These are phyloP conservation scores for Gorsachius magnificus DNA, from an alignment of 2,797 vertebrate genomes.

Conservation along the genomic window DNA sequence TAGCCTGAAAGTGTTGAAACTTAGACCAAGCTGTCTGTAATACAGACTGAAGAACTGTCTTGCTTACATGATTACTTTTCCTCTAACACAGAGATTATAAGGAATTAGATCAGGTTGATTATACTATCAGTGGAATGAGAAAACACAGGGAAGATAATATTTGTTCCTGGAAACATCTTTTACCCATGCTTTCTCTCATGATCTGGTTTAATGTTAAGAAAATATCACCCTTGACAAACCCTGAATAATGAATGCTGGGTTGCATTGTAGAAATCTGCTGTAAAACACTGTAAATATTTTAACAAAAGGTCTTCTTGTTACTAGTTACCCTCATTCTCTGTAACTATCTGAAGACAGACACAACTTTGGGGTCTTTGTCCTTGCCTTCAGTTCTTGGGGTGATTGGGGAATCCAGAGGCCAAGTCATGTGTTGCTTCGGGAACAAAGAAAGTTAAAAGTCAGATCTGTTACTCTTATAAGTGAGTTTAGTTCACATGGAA, in stretches of 20 bases:
- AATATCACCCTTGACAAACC: not conserved
- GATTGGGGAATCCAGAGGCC: not conserved
- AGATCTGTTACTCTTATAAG: not conserved
- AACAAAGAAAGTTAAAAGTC: not conserved
- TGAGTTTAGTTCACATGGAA: not conserved
- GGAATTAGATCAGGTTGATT: not conserved
- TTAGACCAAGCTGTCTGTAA: not conserved
- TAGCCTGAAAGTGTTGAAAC: not conserved
- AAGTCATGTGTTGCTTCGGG: not conserved
- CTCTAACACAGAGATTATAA: not conserved
- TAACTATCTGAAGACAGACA: not conserved
- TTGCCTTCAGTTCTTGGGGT: not conserved
- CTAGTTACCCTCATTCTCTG: not conserved
- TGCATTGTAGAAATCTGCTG: not conserved
- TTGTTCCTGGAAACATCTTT: not conserved
- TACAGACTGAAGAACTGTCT: not conserved
- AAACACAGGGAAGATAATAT: not conserved
- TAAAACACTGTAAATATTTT: not conserved
- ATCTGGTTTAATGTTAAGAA: not conserved
- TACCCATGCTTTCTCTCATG: not conserved
- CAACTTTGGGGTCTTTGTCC: not conserved
- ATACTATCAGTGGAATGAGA: not conserved
- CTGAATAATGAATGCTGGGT: not conserved
- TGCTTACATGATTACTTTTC: not conserved
- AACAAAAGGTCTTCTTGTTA: not conserved